These are phyloP conservation scores for Asobara japonica DNA, from an alignment of 1,140 invertebrate species.

Conservation along the genomic window DNA sequence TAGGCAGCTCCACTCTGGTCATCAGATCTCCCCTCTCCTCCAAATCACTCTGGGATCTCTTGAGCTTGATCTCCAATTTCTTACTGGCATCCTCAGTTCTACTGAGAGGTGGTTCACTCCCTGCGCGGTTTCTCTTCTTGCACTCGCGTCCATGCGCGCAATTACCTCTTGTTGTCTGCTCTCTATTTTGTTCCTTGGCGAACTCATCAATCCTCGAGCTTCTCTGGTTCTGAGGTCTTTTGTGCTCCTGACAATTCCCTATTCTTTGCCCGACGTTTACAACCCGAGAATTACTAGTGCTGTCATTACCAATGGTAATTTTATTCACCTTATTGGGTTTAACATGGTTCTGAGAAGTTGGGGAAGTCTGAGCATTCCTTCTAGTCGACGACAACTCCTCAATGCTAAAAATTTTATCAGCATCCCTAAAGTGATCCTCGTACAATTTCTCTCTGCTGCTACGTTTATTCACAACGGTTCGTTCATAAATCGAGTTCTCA, in stretches of 20 bases:
- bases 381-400: slow-evolving; percentile 42
- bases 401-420: slow-evolving; percentile 58
- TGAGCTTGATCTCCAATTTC: slow-evolving; percentile 63
- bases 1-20: slow-evolving; percentile 84
- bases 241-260: not conserved
- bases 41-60: slow-evolving; percentile 67
- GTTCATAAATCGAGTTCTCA: slow-evolving; percentile 48
- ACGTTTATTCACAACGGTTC: not conserved
- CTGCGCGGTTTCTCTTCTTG: slow-evolving; percentile 57
- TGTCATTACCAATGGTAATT: not conserved
- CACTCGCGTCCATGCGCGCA: slow-evolving; percentile 16
- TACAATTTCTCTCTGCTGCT: slow-evolving; percentile 37
- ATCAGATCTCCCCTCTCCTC: slow-evolving; percentile 77
- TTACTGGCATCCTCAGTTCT: slow-evolving; percentile 54
- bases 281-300: not conserved
- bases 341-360: not conserved
- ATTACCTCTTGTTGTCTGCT: not conserved
- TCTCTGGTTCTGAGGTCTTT: slow-evolving; percentile 1
- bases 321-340: not conserved
- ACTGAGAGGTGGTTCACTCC: slow-evolving; percentile 60
- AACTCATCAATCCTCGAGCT: slow-evolving; percentile 26
- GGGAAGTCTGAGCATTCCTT: not conserved
- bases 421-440: slow-evolving; percentile 56
- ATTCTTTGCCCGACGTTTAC: not conserved
- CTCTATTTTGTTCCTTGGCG: not conserved